phyloP scores from a whole-genome alignment of 2,888 invertebrate species.

The Drosophila macrospina region DNA sequence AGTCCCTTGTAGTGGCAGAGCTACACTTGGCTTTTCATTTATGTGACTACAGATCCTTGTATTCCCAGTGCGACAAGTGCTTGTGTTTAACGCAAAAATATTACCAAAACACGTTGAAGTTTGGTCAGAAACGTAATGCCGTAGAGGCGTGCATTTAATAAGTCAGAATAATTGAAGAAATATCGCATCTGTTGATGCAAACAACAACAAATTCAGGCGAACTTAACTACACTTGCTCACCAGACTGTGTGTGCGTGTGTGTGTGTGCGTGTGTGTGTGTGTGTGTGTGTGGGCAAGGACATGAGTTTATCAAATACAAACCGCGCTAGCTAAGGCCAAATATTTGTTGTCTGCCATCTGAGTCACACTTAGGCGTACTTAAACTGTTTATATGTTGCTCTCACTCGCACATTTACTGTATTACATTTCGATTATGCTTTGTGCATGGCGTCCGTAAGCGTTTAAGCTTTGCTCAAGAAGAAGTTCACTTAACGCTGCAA shows the following conservation, averaged over 20 bases:
- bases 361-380: constrained; percentile 9
- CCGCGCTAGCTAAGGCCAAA: constrained; percentile 17
- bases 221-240: no score
- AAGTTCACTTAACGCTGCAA: background rate
- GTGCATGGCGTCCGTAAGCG: constrained; percentile 3
- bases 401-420: background rate
- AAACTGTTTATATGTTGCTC: constrained; percentile 5
- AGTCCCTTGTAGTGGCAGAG: no score
- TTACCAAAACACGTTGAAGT: constrained; percentile 16
- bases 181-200: constrained; percentile 6
- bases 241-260: no score
- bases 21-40: background rate
- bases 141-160: constrained; percentile 16
- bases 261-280: no score
- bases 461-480: background rate
- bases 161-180: constrained; percentile 20
- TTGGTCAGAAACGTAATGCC: background rate
- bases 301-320: constrained; percentile 35
- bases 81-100: constrained; percentile 8
- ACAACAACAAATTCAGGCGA: no score
- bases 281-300: background rate
- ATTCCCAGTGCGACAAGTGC: no score
- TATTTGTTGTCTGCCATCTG: constrained; percentile 18
- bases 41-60: background rate
- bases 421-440: constrained; percentile 7